Conservation (phyloP, 2,113 vertebrate genomes). For the Zeus faber region DNA sequence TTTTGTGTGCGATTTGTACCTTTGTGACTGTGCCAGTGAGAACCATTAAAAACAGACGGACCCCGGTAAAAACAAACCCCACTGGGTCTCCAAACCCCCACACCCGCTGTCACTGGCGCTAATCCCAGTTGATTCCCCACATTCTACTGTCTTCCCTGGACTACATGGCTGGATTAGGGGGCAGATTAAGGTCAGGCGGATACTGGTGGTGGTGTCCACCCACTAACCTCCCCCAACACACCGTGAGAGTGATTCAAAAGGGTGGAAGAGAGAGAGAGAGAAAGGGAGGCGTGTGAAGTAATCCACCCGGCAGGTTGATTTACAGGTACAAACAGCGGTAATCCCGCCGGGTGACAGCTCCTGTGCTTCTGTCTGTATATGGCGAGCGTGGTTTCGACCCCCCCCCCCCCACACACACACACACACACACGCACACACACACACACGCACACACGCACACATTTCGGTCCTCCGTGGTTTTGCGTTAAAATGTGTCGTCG, state of each 20-base stretch:
- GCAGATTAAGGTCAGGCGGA: slow-evolving; percentile 47
- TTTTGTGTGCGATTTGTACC: not conserved
- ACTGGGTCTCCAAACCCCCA: not conserved
- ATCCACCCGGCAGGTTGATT: too few relatives aligned
- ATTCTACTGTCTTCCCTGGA: slow-evolving; percentile 2
- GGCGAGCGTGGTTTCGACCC: too few relatives aligned
- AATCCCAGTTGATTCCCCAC: slow-evolving; percentile 18
- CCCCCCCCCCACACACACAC: too few relatives aligned
- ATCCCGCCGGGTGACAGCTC: too few relatives aligned
- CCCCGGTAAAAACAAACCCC: not conserved
- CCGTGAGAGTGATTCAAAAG: too few relatives aligned
- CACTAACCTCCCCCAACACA: slow-evolving; percentile 6
- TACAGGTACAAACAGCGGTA: too few relatives aligned
- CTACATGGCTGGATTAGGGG: slow-evolving; percentile 34
- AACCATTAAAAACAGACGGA: not conserved
- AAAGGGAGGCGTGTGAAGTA: too few relatives aligned
- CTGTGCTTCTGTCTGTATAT: too few relatives aligned
- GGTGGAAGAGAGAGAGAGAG: not conserved
- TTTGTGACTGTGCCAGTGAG: not conserved
- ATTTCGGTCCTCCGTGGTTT: too few relatives aligned
- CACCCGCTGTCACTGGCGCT: slow-evolving; percentile 17
- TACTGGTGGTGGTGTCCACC: not conserved
- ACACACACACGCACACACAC: too few relatives aligned
- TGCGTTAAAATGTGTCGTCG: too few relatives aligned
- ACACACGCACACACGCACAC: too few relatives aligned